Evolutionary conservation across 2,113 vertebrate genomes (phyloP), one percentile per base, ranked within the genome.

Genomic region (Boleophthalmus pectinirostris): DNA sequence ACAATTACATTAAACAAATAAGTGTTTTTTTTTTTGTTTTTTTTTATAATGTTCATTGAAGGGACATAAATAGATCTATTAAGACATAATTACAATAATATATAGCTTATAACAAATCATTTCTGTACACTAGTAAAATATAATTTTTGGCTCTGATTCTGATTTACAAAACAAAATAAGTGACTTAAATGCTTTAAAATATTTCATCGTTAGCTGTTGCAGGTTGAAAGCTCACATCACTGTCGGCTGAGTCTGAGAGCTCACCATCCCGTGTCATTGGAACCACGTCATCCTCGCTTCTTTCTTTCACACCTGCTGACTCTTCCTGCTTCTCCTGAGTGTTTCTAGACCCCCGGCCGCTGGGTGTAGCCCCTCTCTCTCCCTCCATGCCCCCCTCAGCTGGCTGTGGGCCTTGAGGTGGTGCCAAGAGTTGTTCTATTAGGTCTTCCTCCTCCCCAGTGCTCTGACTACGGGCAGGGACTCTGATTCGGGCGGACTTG

Each of bases 401-500:
- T 64, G 61, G 20, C 3, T 64, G 20, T 64, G 35, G 11, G 9
- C 10, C 20, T 20, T 64, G 61, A 38, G 35, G 10, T 10, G 61
- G 61, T n/a, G 33, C 61, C 20, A 9, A 5, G 3, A 38, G 20
- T 56, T 64, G n/a, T 69, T 66, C 46, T 47, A 33, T 3, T 15
- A 18, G 12, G 23, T 20, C 21, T 8, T 66, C 79, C 13, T 66
- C 77, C 29, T 70, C 77, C 23, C 58, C 49, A 0, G 66, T 38
- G 1, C 18, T 46, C 35, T 77, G 69, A 65, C 64, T 2, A 20
- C 53, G 29, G 54, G 71, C 11, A 0, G 60, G 60, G 23, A 35
- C 56, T 46, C 83, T 88, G 5, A 84, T 82, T 6, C 75, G 82
- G 1, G 92, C 90, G 0, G 93, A 92, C 77, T 88, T 92, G 69